Base-by-base conservation (phyloP, 2,888 invertebrate genomes). In the Phortica magna region DNA sequence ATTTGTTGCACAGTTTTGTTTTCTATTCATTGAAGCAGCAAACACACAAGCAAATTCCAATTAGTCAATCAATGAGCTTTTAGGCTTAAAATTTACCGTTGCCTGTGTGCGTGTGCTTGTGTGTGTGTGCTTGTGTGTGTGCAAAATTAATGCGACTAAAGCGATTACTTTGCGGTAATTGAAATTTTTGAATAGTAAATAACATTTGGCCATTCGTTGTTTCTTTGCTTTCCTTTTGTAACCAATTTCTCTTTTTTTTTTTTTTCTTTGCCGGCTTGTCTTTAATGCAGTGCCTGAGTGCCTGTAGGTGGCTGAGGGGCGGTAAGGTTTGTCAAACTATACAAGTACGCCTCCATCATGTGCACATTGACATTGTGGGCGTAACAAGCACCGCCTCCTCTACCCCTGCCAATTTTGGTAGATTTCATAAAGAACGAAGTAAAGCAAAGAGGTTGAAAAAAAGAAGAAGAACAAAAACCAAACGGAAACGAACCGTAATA, bases 101-200 rank as follows among this genome's bases (percentile, higher is more conserved):
- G 22, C n/a, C 10, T 61, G 61, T 22, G 17, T 59, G n/a, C 2
- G 2, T 59, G 59, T 59, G n/a, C n/a, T n/a, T n/a, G n/a, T n/a
- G n/a, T n/a, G n/a, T n/a, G n/a, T n/a, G n/a, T n/a, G n/a, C n/a
- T n/a, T n/a, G n/a, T 61, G 61, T 22, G 17, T 14, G 61, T 9
- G 61, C 22, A 61, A 19, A 4, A 22, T 59, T 59, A 59, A 22
- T 61, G 61, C 61, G 22, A 10, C 77, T 70, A 76, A 80, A 74
- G 59, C 78, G 73, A 81, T 80, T 83, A 82, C 84, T 84, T 82
- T 80, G 79, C 79, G 82, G 80, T 85, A 85, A 87, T 85, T 87
- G 81, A 83, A 84, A 83, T 85, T 87, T 85, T 85, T 84, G 84
- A 84, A 85, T 84, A 83, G 86, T 83, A 82, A 84, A 84, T 85